Evolutionary conservation across 2,797 vertebrate species (phyloP), one percentile per base, ranked within the genome.

Genomic region (Sitta carolinensis): DNA sequence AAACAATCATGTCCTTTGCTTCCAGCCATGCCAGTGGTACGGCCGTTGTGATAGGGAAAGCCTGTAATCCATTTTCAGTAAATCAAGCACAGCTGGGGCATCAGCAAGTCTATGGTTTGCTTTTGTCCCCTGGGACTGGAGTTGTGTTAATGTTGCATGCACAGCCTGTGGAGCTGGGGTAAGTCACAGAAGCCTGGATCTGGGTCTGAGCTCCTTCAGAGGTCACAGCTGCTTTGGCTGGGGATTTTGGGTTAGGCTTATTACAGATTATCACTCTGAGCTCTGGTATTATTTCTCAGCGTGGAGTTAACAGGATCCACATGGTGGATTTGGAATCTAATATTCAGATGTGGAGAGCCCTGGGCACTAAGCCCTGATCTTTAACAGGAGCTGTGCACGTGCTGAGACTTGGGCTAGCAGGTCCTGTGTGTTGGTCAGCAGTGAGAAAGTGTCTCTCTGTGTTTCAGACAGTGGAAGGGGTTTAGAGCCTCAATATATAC

Each of bases 241-340:
- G 58, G 86, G 91, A 88, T 94, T 94, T 93, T 87, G 82, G 73
- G 88, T 87, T 89, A 76, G 70, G 54, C 48, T 89, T 64, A 50
- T 87, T 90, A 82, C 9, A 15, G 79, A 84, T 95, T 80, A 88
- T 67, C 87, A 63, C 73, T 89, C 80, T 58, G 64, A 73, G 61
- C 55, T 80, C 55, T 82, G 62, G 78, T 93, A 93, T 84, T 80
- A 79, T 90, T 90, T 88, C 76, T 72, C 84, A 83, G 72, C 8
- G 3, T 87, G 76, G 57, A 87, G 89, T 79, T 96, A 92, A 94
- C 51, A 52, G 88, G 52, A 87, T 94, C 69, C 75, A 76, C 82
- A 73, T 64, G 83, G 72, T 81, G 59, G 50, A 87, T 92, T 93
- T 93, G 74, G 70, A 89, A 73, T 78, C 64, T 66, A 78, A 77